Base-by-base conservation (phyloP, 2,113 vertebrate species). In the Stercorarius parasiticus region DNA sequence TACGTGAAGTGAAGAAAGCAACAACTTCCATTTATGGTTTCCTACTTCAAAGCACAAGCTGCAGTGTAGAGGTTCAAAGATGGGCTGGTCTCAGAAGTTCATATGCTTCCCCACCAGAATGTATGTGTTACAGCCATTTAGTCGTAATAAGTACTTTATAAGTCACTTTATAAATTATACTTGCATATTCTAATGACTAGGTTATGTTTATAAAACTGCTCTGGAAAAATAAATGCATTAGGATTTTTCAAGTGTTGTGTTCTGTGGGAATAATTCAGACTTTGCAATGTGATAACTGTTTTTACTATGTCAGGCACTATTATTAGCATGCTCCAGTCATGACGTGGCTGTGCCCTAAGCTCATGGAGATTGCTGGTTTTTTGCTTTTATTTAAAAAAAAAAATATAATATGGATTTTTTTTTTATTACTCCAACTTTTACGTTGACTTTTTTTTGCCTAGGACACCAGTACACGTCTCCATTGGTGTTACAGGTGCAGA, bases 231-330 rank as follows among this genome's bases (percentile, higher is more conserved):
- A 43, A 92, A 74, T 79, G 53, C 79, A 72, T 67, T 62, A 20
- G n/a, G 50, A 34, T 65, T 91, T 88, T 82, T 86, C 34, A 71
- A 90, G 69, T 88, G 74, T 69, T 93, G 65, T 64, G 38, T 89
- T 97, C 92, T 92, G 29, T 94, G 65, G 85, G 86, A 88, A 89
- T 81, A 82, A 72, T 88, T 96, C 81, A 77, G 56, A 49, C 15
- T 43, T 93, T 92, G 80, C 93, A 77, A 56, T 38, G 55, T 59
- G 85, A 61, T 93, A 89, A 78, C 42, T 45, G 10, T 55, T 82
- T 76, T 79, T 66, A 82, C 16, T 95, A 10, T 81, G 40, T 92
- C 70, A 91, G 82, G 50, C 25, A 4, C 94, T 86, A 52, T 96
- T 67, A 73, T 84, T 97, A 95, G 70, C 34, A 15, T 0, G 0